Conservation (phyloP, 2,888 invertebrate species). For the Lasioglossum marginatum region DNA sequence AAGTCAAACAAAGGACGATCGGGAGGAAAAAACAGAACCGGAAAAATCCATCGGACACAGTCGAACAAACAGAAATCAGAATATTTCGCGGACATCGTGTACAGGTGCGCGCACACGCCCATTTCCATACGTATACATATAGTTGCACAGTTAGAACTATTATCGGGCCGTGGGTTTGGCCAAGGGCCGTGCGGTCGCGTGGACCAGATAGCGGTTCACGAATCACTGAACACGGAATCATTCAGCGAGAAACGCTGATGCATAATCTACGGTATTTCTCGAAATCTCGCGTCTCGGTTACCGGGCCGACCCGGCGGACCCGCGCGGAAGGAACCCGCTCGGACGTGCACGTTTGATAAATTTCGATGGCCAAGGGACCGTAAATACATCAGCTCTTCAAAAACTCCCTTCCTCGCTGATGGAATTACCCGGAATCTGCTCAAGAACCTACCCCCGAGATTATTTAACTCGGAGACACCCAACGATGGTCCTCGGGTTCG, state of each 20-base stretch:
- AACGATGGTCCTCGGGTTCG: not conserved
- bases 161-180: constrained; percentile 60
- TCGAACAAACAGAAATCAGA: constrained; percentile 7
- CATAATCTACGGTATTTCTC: constrained; percentile 68
- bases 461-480: not conserved
- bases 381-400: not conserved
- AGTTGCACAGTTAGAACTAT: constrained; percentile 59
- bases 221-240: constrained; percentile 66
- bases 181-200: constrained; percentile 67
- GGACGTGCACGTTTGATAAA: constrained; percentile 28
- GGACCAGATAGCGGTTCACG: constrained; percentile 70
- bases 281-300: constrained; percentile 55
- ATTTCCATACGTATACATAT: constrained; percentile 51
- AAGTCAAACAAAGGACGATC: not conserved
- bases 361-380: constrained; percentile 6
- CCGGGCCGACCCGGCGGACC: not conserved
- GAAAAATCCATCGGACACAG: not conserved
- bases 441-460: not conserved
- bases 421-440: not conserved
- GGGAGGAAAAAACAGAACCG: not conserved
- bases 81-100: constrained; percentile 27
- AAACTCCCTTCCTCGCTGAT: not conserved
- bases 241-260: constrained; percentile 68
- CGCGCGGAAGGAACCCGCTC: constrained; percentile 26
- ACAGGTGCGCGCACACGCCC: not conserved